Conservation (phyloP, 2,797 vertebrate species). For the Melanotaenia boesemani region DNA sequence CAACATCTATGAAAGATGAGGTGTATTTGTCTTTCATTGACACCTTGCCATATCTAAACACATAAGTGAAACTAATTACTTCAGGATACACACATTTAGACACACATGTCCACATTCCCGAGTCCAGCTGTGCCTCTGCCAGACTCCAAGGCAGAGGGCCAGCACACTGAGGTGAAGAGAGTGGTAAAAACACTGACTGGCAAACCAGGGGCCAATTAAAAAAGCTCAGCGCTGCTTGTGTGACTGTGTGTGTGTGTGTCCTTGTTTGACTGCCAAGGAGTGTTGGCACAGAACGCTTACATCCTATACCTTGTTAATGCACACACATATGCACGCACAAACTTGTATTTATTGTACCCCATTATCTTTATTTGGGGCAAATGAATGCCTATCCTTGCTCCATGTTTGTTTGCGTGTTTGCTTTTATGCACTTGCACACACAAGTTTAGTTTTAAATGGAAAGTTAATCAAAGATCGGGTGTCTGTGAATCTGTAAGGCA, state of each 20-base stretch:
- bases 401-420: background rate
- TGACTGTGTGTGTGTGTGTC: constrained; percentile 49
- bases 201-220: constrained; percentile 77
- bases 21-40: constrained; percentile 10
- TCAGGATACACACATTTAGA: constrained; percentile 33
- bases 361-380: constrained; percentile 63
- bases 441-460: constrained; percentile 35
- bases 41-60: constrained; percentile 7
- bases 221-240: constrained; percentile 40
- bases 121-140: constrained; percentile 73
- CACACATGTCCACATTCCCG: constrained; percentile 64
- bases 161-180: constrained; percentile 71
- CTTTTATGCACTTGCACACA: constrained; percentile 8
- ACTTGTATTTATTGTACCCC: constrained; percentile 42
- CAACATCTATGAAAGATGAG: constrained; percentile 1
- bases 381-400: constrained; percentile 31
- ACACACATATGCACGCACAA: constrained; percentile 22
- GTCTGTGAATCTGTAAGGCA: constrained; percentile 25
- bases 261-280: constrained; percentile 70
- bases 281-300: constrained; percentile 66
- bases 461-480: constrained; percentile 28
- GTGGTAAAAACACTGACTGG: constrained; percentile 71
- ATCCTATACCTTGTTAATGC: constrained; percentile 69
- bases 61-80: constrained; percentile 46
- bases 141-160: constrained; percentile 63